A percentile compares a stretch with the other conserved stretches of the same genome.
Conservation (phyloP, 2,888 invertebrate species). For the Nematopogon swammerdamellus region DNA sequence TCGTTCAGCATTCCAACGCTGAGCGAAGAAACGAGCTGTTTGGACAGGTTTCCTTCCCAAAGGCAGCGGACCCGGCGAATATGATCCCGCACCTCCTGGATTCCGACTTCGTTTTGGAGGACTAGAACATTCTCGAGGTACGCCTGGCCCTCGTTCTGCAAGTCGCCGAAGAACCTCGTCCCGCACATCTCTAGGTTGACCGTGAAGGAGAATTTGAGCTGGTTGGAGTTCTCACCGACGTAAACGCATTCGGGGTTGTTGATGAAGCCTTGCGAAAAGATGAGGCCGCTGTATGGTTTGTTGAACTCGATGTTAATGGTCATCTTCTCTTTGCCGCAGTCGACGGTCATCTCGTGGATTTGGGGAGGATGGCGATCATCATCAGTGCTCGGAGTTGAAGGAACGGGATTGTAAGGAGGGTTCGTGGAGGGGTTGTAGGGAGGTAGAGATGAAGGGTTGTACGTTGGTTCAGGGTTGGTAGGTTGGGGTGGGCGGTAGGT, state of each 20-base stretch:
- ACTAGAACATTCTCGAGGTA: conserved; percentile 77
- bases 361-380: conserved; percentile 71
- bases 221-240: conserved; percentile 67
- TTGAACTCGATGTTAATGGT: conserved; percentile 77
- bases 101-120: conserved; percentile 73
- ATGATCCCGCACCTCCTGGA: conserved; percentile 77
- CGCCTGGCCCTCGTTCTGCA: conserved; percentile 72
- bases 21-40: conserved; percentile 69
- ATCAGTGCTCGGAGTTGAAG: conserved; percentile 31
- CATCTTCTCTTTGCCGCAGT: conserved; percentile 81
- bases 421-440: conserved; percentile 13
- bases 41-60: conserved; percentile 78
- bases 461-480: conserved; percentile 8
- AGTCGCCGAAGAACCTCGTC: conserved; percentile 75
- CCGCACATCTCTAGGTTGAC: conserved; percentile 74
- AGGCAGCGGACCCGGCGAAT: conserved; percentile 73
- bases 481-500: conserved; percentile 16
- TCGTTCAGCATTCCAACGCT: conserved; percentile 78
- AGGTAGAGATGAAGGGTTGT: conserved; percentile 10
- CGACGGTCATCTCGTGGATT: conserved; percentile 70
- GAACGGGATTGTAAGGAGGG: conserved; percentile 10
- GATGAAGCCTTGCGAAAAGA: conserved; percentile 75
- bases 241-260: conserved; percentile 69
- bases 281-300: conserved; percentile 70
- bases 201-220: conserved; percentile 68